Base-by-base conservation (phyloP, 2,113 vertebrate genomes). In the Athene cunicularia region DNA sequence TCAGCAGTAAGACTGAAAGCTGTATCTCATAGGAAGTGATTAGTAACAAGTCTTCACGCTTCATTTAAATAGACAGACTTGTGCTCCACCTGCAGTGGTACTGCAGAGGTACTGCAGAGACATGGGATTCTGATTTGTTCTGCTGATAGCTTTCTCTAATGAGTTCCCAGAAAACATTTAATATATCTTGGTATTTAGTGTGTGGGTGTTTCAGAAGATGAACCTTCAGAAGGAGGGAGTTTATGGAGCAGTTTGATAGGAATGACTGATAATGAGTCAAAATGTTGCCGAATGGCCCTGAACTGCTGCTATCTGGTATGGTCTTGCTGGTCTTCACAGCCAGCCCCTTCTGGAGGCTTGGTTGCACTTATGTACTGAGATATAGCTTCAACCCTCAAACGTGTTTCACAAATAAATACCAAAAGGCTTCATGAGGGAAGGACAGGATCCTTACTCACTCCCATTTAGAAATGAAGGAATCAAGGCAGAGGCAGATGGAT, bases 211-310 rank as follows among this genome's bases (percentile, higher is more conserved):
- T 89, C 11, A 23, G 35, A 64, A 62, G 58, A 30, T 53, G 30
- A 86, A 39, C 35, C 10, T 91, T 81, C 60, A 56, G 90, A 72
- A 93, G 43, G 35, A 67, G 56, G 33, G 30, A 68, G n/a, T 13
- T 84, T 66, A 59, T 62, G 80, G 75, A 94, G 15, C 62, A 64
- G 60, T 74, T 85, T 9, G 77, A 76, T 89, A 56, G 74, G 90
- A 96, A 88, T 94, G 95, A 52, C 74, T 91, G 91, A 88, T 96
- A 95, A 67, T 23, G 22, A 77, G 33, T 49, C 33, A 82, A 85
- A 90, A 79, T 76, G 71, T 53, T 88, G 80, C 74, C 79, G 4
- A 87, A 23, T 12, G 8, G 72, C 60, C 39, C 52, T 68, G 80
- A 93, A 49, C 62, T 85, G 52, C 27, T 80, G 33, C 43, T 72